Conservation (phyloP, 1,140 invertebrate genomes). For the Cydia splendana region DNA sequence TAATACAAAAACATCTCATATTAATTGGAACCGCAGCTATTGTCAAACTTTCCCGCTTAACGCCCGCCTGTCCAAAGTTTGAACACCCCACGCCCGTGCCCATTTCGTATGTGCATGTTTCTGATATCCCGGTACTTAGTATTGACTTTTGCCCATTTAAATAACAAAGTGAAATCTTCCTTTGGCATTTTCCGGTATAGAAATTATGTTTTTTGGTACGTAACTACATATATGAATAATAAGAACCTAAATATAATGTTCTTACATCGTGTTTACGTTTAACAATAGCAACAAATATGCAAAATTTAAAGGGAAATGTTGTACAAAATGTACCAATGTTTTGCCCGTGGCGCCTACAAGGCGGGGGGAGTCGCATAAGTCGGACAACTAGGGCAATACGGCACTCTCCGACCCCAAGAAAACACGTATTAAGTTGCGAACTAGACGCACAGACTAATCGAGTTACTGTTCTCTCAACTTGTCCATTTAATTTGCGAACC, state of each 20-base stretch:
- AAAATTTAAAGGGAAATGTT: background rate
- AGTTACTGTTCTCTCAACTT: slow-evolving; percentile 29
- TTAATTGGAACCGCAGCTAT: background rate
- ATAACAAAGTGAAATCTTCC: slow-evolving; percentile 1
- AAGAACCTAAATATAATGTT: background rate
- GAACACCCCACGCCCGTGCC: background rate
- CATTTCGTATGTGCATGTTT: slow-evolving; percentile 14
- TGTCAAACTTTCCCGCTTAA: slow-evolving; percentile 24
- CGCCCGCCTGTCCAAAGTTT: slow-evolving; percentile 20
- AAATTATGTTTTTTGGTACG: background rate
- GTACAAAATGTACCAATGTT: background rate
- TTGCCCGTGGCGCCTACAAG: slow-evolving; percentile 7
- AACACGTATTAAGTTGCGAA: background rate
- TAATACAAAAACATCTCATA: background rate
- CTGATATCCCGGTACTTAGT: slow-evolving; percentile 2
- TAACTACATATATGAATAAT: background rate
- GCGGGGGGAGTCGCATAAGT: background rate
- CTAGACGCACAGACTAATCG: slow-evolving; percentile 19
- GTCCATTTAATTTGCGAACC: slow-evolving; percentile 27
- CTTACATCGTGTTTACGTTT: background rate
- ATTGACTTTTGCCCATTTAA: slow-evolving; percentile 2
- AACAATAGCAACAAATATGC: background rate
- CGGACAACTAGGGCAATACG: background rate
- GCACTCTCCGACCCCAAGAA: background rate
- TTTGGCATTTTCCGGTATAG: background rate